Base-by-base conservation (phyloP, 2,797 vertebrate genomes). In the Carapus acus region DNA sequence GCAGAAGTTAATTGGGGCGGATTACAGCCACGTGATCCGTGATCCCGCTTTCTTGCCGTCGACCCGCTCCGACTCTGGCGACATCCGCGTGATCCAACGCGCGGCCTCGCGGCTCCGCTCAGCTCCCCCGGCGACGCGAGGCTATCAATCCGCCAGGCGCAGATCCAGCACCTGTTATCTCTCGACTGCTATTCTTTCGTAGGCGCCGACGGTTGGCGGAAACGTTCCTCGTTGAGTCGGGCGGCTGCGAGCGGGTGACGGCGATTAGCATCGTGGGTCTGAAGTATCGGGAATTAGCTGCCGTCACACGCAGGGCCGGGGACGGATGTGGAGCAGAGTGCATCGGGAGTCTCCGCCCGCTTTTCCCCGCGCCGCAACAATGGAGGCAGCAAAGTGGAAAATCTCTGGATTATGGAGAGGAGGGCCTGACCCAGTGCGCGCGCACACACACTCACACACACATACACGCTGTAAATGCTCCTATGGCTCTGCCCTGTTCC, bases 331-430 rank as follows among this genome's bases (percentile, higher is more conserved):
- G 67, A 73, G 71, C 64, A 56, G 73, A 62, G 74, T 57, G 69
- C 73, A 71, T 24, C 53, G 62, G 64, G 58, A 72, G 67, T 18
- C 34, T 27, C 74, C 62, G 47, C 68, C 46, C 78, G 69, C 63
- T 67, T 62, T 65, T 45, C 71, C 71, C 58, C 65, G 68, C 63
- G n/a, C n/a, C n/a, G n/a, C n/a, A n/a, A 78, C 79, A 83, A 77
- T 77, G 60, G 71, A 76, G 51, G 77, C 74, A 73, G 60, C 66
- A 61, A 77, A 83, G 82, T 80, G 73, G 79, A 85, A 85, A 78
- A 81, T 79, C 62, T 74, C 20, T 73, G 66, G 76, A 82, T 81
- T 81, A 81, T 67, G 27, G 21, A 54, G 58, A 43, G 54, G 70
- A 72, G 66, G 65, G 67, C 54, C 66, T 71, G 73, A 76, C 75